Evolutionary conservation across 2,113 vertebrate species (phyloP).

Genomic region (Nothocercus julius): DNA sequence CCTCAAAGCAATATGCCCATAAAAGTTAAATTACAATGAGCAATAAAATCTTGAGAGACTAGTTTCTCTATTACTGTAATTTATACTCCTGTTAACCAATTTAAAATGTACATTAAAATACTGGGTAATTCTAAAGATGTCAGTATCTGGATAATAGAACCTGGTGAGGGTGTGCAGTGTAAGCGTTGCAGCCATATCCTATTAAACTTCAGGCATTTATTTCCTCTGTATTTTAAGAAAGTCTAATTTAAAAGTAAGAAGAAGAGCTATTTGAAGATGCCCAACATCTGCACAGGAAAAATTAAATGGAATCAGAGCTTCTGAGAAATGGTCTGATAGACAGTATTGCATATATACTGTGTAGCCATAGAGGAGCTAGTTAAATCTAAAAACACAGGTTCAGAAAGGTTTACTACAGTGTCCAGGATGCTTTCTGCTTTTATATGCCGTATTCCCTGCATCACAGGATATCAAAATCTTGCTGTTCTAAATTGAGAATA

Average conservation of each 20-base stretch:
- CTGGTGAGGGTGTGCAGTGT: not conserved
- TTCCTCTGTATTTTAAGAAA: slow-evolving; percentile 18
- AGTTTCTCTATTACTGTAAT: slow-evolving; percentile 49
- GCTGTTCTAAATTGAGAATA: not conserved
- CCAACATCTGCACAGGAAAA: not conserved
- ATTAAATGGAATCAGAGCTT: not conserved
- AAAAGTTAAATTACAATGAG: slow-evolving; percentile 36
- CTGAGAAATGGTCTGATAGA: not conserved
- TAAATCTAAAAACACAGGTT: not conserved
- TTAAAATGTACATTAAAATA: slow-evolving; percentile 59
- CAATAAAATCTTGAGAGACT: slow-evolving; percentile 38
- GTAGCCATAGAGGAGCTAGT: not conserved
- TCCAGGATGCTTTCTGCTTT: not conserved
- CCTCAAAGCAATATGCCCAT: not conserved
- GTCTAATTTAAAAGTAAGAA: not conserved
- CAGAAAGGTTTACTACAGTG: not conserved
- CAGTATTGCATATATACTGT: not conserved
- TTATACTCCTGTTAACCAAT: slow-evolving; percentile 53
- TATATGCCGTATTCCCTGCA: not conserved
- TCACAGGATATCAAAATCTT: not conserved
- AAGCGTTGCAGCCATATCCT: not conserved
- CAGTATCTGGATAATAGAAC: slow-evolving; percentile 15
- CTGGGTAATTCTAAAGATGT: slow-evolving; percentile 34
- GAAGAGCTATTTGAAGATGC: not conserved
- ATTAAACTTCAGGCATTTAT: slow-evolving; percentile 32